Evolutionary conservation across 2,113 vertebrate genomes (phyloP).

Genomic region (Zeus faber): DNA sequence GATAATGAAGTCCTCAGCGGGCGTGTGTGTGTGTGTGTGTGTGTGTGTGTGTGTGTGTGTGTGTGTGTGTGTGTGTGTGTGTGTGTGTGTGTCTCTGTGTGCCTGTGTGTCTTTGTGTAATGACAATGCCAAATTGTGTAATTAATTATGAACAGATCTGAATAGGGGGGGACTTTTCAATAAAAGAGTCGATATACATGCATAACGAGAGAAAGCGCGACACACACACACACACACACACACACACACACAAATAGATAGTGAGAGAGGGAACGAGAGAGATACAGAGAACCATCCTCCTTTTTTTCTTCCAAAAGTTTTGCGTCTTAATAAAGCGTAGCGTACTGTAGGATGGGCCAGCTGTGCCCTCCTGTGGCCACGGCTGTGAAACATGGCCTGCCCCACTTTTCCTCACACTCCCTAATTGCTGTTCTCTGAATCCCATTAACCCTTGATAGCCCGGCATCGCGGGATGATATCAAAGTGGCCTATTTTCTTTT

Average conservation of each 20-base stretch:
- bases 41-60: slow-evolving; percentile 8
- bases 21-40: background rate
- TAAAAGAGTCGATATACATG: slow-evolving; percentile 46
- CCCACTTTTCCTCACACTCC: slow-evolving; percentile 25
- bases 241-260: slow-evolving; percentile 1
- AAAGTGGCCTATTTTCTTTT: too few species aligned
- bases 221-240: slow-evolving; percentile 18
- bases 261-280: slow-evolving; percentile 19
- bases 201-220: slow-evolving; percentile 33
- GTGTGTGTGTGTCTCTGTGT: background rate
- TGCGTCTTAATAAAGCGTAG: slow-evolving; percentile 53
- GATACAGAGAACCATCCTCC: slow-evolving; percentile 40
- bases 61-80: background rate
- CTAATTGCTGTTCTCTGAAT: slow-evolving; percentile 39
- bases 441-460: slow-evolving; percentile 22
- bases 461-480: too few species aligned
- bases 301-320: slow-evolving; percentile 35
- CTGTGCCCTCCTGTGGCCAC: slow-evolving; percentile 77
- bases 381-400: slow-evolving; percentile 37
- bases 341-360: slow-evolving; percentile 58
- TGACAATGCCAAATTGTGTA: slow-evolving; percentile 54
- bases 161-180: slow-evolving; percentile 53
- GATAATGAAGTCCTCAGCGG: slow-evolving; percentile 56
- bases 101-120: slow-evolving; percentile 28
- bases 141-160: slow-evolving; percentile 65